phyloP scores from a whole-genome alignment of 2,888 invertebrate genomes.

The Antheraea yamamai region DNA sequence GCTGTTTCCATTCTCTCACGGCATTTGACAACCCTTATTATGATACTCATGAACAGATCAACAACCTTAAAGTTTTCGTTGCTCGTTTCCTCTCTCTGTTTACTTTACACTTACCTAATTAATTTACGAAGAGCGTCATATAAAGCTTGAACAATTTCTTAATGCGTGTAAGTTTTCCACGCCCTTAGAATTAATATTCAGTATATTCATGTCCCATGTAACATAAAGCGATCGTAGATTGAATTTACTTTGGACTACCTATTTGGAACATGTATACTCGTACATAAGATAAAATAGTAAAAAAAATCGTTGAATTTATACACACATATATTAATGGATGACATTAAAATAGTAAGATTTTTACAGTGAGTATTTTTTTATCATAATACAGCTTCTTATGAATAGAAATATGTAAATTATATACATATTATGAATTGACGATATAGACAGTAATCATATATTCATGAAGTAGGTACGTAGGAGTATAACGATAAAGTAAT shows the following conservation, averaged over 20 bases:
- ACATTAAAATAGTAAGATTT: too few relatives aligned
- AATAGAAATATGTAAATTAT: too few relatives aligned
- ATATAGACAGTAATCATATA: not conserved
- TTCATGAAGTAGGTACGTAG: not conserved
- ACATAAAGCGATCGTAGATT: not conserved
- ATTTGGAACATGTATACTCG: not conserved
- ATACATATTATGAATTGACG: not conserved
- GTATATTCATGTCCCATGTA: not conserved
- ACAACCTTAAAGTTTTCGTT: conserved; percentile 19
- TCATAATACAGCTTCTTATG: too few relatives aligned
- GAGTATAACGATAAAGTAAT: not conserved
- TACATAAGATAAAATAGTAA: not conserved
- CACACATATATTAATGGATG: too few relatives aligned
- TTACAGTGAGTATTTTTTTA: too few relatives aligned
- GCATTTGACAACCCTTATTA: not conserved
- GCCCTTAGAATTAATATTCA: conserved; percentile 1
- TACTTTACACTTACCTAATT: conserved; percentile 28
- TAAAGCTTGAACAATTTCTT: conserved; percentile 21
- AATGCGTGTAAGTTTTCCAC: conserved; percentile 18
- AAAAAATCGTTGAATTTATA: not conserved
- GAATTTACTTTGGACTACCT: not conserved
- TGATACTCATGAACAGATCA: conserved; percentile 10
- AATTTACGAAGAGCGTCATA: conserved; percentile 26
- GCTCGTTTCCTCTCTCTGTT: conserved; percentile 24
- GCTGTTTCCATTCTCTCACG: not conserved